phyloP scores from a whole-genome alignment of 2,113 vertebrate genomes.

The Setophaga kirtlandii region DNA sequence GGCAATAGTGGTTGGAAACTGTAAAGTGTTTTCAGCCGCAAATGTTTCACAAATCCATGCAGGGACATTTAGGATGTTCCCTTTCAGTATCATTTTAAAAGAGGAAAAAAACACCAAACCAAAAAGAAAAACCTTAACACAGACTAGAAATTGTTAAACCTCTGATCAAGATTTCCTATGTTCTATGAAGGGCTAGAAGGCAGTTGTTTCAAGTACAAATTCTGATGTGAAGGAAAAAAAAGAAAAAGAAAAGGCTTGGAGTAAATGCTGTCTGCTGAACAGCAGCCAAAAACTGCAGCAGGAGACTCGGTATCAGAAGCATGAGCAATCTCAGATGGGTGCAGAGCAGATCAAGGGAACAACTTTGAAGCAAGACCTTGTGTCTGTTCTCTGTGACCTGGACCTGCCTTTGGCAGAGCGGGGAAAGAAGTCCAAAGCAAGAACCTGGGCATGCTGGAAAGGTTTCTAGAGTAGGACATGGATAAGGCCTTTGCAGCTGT shows the following conservation, averaged over 20 bases:
- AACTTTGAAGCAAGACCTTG: background rate
- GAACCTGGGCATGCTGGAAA: background rate
- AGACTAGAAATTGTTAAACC: background rate
- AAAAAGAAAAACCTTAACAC: background rate
- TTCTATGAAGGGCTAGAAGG: background rate
- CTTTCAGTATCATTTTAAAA: background rate
- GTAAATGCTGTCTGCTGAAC: background rate
- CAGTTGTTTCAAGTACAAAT: background rate
- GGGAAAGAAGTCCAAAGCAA: background rate
- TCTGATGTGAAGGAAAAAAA: background rate
- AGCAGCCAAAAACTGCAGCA: background rate
- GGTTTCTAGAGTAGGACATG: background rate
- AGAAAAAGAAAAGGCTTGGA: background rate
- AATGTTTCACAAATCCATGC: constrained; percentile 17
- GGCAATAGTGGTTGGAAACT: constrained; percentile 15
- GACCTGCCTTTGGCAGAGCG: background rate
- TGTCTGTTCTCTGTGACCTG: background rate
- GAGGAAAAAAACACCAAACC: background rate
- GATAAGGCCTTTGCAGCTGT: background rate
- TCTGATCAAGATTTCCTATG: constrained; percentile 23
- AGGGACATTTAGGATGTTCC: background rate
- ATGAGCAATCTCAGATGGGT: background rate
- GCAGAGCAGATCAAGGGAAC: background rate
- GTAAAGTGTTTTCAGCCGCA: constrained; percentile 4
- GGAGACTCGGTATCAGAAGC: background rate